These are phyloP conservation scores for Drosophila mojavensis DNA, from an alignment of 1,140 invertebrate genomes.

Conservation along the genomic window DNA sequence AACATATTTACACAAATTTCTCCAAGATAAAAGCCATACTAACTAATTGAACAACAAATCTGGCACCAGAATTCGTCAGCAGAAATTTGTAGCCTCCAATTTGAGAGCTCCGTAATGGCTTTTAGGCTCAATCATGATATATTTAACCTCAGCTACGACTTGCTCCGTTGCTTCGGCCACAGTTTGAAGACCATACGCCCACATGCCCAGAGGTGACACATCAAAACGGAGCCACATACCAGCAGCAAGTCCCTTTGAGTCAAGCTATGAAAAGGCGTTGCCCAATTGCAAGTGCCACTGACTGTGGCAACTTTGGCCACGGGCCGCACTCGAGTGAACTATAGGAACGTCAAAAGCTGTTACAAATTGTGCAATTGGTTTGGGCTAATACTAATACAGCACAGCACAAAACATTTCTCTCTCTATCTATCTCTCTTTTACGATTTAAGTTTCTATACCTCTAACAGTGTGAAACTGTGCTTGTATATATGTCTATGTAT, in stretches of 20 bases:
- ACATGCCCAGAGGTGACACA: slow-evolving; percentile 61
- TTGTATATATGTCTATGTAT: slow-evolving; percentile 20
- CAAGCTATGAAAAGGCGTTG: slow-evolving; percentile 46
- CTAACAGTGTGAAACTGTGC: slow-evolving; percentile 20
- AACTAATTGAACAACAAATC: slow-evolving; percentile 2
- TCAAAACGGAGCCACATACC: slow-evolving; percentile 28
- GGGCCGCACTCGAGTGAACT: slow-evolving; percentile 35
- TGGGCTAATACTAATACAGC: slow-evolving; percentile 67
- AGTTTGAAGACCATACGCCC: slow-evolving; percentile 37
- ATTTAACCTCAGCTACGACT: slow-evolving; percentile 29
- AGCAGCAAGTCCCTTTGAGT: slow-evolving; percentile 19
- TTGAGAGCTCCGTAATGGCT: background rate
- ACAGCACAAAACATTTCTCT: slow-evolving; percentile 19
- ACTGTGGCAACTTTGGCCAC: slow-evolving; percentile 45
- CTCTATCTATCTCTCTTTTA: slow-evolving; percentile 7
- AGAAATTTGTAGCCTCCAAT: background rate
- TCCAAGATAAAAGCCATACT: background rate
- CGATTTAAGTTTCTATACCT: slow-evolving; percentile 29
- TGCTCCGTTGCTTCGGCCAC: slow-evolving; percentile 13
- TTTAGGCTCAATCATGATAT: slow-evolving; percentile 22
- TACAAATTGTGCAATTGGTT: slow-evolving; percentile 82
- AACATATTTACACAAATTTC: no score
- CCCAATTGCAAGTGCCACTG: slow-evolving; percentile 28
- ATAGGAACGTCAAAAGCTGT: slow-evolving; percentile 72
- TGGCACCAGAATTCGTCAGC: slow-evolving; percentile 10